These are phyloP conservation scores for Meandrusa payeni DNA, from an alignment of 2,888 invertebrate species.

Conservation along the genomic window DNA sequence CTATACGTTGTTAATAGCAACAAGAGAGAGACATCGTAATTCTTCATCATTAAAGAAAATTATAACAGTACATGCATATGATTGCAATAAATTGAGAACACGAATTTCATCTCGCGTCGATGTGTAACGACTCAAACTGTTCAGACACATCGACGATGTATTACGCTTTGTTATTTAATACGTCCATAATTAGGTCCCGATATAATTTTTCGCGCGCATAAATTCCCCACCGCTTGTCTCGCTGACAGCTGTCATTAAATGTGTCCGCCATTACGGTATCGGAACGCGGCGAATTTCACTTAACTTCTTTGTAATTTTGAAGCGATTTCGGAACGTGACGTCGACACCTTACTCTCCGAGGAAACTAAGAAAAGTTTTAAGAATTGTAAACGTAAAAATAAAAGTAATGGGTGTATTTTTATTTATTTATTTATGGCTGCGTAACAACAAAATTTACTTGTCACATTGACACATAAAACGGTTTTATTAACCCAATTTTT, in stretches of 20 bases:
- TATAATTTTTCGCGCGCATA: slow-evolving; percentile 33
- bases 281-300: slow-evolving; percentile 57
- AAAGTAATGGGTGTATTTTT: too few species aligned
- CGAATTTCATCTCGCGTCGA: background rate
- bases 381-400: too few species aligned
- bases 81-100: background rate
- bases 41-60: slow-evolving; percentile 2
- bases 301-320: slow-evolving; percentile 74
- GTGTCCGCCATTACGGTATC: slow-evolving; percentile 32
- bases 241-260: slow-evolving; percentile 39
- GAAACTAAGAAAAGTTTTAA: slow-evolving; percentile 35
- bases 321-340: slow-evolving; percentile 69
- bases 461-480: too few species aligned
- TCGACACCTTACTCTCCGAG: slow-evolving; percentile 54
- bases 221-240: slow-evolving; percentile 27
- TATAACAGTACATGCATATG: slow-evolving; percentile 7
- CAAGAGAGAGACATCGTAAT: background rate
- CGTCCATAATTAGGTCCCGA: slow-evolving; percentile 35
- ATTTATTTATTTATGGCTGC: too few species aligned
- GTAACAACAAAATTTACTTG: too few species aligned
- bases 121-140: background rate
- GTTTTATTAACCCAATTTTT: too few species aligned
- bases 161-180: slow-evolving; percentile 19
- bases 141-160: background rate
- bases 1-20: too few species aligned